These are phyloP conservation scores for Caenorhabditis parvicauda DNA, from an alignment of 2,888 invertebrate genomes.

Conservation along the genomic window DNA sequence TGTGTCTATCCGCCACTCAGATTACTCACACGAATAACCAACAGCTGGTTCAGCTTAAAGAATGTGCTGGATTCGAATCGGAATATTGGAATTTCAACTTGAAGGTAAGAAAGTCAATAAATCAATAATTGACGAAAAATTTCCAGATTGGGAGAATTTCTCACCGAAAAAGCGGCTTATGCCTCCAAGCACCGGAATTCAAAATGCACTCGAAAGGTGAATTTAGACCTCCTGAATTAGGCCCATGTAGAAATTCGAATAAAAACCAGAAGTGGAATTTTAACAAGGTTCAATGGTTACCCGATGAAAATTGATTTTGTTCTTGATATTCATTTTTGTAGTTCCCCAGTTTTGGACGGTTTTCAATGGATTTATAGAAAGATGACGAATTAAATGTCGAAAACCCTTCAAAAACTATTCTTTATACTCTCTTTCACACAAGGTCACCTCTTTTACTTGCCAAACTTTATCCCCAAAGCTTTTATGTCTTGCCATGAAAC, in stretches of 20 bases:
- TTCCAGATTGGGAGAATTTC: constrained; percentile 40
- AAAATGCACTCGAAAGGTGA: constrained; percentile 21
- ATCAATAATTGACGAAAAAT: background rate
- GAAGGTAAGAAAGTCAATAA: constrained; percentile 23
- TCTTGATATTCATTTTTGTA: background rate
- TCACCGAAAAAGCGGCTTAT: constrained; percentile 51
- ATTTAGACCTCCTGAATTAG: constrained; percentile 18
- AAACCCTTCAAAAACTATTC: background rate
- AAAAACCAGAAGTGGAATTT: constrained; percentile 20
- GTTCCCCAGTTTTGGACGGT: background rate
- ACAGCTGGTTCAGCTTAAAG: constrained; percentile 59
- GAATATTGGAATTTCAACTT: constrained; percentile 55
- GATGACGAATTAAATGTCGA: background rate
- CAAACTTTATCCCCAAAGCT: too few relatives aligned
- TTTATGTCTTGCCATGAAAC: too few relatives aligned
- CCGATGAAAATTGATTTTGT: constrained; percentile 12
- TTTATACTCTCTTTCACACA: background rate
- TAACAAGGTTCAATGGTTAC: constrained; percentile 15
- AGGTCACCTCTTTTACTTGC: constrained; percentile 5
- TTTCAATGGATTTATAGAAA: too few relatives aligned
- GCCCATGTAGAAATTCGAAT: constrained; percentile 15
- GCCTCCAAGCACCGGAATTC: constrained; percentile 30
- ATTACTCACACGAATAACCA: constrained; percentile 33
- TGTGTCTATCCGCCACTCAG: constrained; percentile 47
- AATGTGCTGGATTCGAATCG: constrained; percentile 56